Evolutionary conservation across 2,888 invertebrate species (phyloP).

Genomic region (Petrolisthes cinctipes): DNA sequence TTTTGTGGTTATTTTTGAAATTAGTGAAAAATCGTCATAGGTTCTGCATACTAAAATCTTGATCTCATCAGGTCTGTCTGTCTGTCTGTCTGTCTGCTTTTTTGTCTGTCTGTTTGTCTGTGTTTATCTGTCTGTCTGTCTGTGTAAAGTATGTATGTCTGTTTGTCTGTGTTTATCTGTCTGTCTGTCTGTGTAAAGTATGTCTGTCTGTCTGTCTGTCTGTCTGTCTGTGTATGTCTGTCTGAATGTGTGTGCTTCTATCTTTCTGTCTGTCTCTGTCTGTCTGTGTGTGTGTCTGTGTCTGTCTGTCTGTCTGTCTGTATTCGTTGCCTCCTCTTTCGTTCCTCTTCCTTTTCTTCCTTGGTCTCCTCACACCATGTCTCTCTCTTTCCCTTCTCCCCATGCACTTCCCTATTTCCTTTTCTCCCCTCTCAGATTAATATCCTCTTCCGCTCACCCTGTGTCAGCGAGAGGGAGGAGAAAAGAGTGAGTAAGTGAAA

Average conservation of each 20-base stretch:
- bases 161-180: too few relatives aligned
- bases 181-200: too few relatives aligned
- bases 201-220: background rate
- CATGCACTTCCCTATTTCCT: background rate
- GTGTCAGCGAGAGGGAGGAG: conserved; percentile 16
- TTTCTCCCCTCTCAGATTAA: conserved; percentile 33
- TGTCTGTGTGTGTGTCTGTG: background rate
- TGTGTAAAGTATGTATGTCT: too few relatives aligned
- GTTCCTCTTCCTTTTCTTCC: background rate
- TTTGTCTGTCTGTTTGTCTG: too few relatives aligned
- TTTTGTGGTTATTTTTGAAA: too few relatives aligned
- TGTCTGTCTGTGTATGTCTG: background rate
- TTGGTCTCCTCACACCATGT: background rate
- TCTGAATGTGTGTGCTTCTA: background rate
- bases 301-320: background rate
- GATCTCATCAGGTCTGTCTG: too few relatives aligned
- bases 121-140: too few relatives aligned
- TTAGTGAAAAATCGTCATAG: too few relatives aligned
- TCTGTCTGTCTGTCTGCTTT: too few relatives aligned
- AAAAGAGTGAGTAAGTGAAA: background rate
- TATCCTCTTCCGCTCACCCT: conserved; percentile 48
- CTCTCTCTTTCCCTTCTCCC: background rate
- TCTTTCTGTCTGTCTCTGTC: too few relatives aligned
- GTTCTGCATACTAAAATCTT: too few relatives aligned
- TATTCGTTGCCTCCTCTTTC: background rate